Percentiles rank a stretch among this genome's conserved stretches.
Evolutionary conservation across 2,113 vertebrate genomes (phyloP).

Genomic region (Arizona elegans): DNA sequence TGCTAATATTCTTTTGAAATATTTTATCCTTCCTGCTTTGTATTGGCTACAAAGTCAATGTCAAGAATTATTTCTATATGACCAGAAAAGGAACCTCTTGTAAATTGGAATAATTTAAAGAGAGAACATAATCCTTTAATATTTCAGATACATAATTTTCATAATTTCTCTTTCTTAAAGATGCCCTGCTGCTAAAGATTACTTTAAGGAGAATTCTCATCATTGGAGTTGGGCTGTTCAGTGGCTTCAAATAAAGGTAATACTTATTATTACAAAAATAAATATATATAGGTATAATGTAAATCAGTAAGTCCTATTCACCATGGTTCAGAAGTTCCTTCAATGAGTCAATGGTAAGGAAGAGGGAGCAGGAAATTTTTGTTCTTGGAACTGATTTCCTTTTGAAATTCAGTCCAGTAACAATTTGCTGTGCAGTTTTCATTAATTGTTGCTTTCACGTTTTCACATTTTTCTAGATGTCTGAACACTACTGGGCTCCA

Average conservation of each 20-base stretch:
- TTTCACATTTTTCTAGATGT: constrained; percentile 82
- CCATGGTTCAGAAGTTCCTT: background rate
- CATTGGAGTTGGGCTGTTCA: constrained; percentile 99
- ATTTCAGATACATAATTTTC: background rate
- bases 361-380: background rate
- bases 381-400: background rate
- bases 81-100: background rate
- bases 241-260: constrained; percentile 97
- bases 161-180: constrained; percentile 63
- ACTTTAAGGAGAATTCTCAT: constrained; percentile 96
- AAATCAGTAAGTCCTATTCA: background rate
- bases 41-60: background rate
- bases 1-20: background rate
- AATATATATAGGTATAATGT: background rate
- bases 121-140: background rate
- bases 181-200: constrained; percentile 94
- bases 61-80: background rate
- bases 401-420: background rate
- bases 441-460: constrained; percentile 27
- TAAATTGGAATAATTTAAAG: background rate
- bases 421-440: background rate
- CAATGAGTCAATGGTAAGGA: background rate
- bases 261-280: background rate
- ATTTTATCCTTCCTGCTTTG: background rate
- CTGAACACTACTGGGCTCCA: constrained; percentile 97